These are phyloP conservation scores for Tachyglossus aculeatus DNA, from an alignment of 2,797 vertebrate species.

Conservation along the genomic window DNA sequence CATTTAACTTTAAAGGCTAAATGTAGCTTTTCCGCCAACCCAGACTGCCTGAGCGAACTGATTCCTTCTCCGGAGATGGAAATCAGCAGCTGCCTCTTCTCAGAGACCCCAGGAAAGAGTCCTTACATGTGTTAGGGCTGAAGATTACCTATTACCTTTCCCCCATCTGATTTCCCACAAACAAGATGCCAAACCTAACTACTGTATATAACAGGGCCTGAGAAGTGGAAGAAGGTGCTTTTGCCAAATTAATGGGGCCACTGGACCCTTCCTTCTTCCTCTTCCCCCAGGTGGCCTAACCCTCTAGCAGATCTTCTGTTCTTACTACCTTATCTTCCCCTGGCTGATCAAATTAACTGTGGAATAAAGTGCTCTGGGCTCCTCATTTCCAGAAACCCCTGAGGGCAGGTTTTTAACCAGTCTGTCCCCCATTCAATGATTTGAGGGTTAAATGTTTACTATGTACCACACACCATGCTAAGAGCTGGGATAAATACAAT, in stretches of 20 bases:
- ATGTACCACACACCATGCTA: too few species aligned
- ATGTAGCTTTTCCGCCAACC: conserved; percentile 66
- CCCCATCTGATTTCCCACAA: background rate
- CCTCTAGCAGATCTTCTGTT: conserved; percentile 31
- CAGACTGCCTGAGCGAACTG: conserved; percentile 47
- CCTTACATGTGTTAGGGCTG: background rate
- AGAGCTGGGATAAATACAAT: too few species aligned
- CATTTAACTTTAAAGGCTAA: conserved; percentile 62
- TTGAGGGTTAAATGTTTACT: too few species aligned
- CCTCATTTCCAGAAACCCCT: too few species aligned
- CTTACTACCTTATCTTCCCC: conserved; percentile 17
- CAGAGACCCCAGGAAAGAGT: background rate
- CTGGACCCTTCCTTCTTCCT: background rate
- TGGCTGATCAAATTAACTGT: conserved; percentile 37
- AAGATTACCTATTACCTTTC: too few species aligned
- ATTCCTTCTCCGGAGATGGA: conserved; percentile 54
- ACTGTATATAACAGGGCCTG: background rate
- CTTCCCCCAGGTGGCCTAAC: conserved; percentile 29
- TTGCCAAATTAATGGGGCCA: too few species aligned
- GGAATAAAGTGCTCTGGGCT: conserved; percentile 24
- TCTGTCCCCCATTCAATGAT: too few species aligned
- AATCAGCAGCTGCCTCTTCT: conserved; percentile 50
- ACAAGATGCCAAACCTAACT: background rate
- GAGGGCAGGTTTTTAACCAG: too few species aligned
- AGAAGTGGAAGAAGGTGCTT: too few species aligned